Evolutionary conservation across 2,888 invertebrate species (phyloP), one percentile per base, ranked within the genome.

Genomic region (Philopedon plagiatum): DNA sequence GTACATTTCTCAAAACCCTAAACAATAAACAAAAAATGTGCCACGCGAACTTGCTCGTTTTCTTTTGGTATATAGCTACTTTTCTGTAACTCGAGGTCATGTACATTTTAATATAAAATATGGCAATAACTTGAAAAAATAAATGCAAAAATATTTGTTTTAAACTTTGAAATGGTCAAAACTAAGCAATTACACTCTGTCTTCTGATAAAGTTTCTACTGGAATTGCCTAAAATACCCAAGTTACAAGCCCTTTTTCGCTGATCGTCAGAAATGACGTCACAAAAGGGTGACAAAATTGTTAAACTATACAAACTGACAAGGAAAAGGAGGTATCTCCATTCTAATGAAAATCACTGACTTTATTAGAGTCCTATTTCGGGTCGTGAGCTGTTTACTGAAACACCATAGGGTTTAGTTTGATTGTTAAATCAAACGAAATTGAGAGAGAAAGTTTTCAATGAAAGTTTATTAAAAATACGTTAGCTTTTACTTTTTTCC

Each of bases 251-350:
- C 23, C 49, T 49, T 49, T 54, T 54, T 54, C 15, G 13, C 29
- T 9, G 15, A 21, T 46, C 9, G 3, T 46, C 9, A 8, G 29
- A 44, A 66, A 66, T 34, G 44, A 44, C 34, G 58, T 57, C 57
- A 66, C 58, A 58, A 66, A n/a, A 66, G 66, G 66, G 54, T 32
- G 46, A 66, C 58, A 56, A 58, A 58, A 66, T 66, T 66, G 66
- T 66, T 57, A 21, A 34, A 37, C 32, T 51, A 21, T 51, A 37
- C 23, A 19, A 58, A 8, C 66, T 37, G 49, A 66, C 66, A 66
- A 19, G 34, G 58, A 44, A 66, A 58, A 46, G 66, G 66, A 58
- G 66, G 66, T 46, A 15, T 29, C 32, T 34, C 58, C 5, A 32
- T 66, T 49, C 37, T 58, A 66, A 66, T 66, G 66, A 58, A 66